Evolutionary conservation across 2,113 vertebrate species (phyloP), one percentile per base, ranked within the genome.

Genomic region (Boleophthalmus pectinirostris): DNA sequence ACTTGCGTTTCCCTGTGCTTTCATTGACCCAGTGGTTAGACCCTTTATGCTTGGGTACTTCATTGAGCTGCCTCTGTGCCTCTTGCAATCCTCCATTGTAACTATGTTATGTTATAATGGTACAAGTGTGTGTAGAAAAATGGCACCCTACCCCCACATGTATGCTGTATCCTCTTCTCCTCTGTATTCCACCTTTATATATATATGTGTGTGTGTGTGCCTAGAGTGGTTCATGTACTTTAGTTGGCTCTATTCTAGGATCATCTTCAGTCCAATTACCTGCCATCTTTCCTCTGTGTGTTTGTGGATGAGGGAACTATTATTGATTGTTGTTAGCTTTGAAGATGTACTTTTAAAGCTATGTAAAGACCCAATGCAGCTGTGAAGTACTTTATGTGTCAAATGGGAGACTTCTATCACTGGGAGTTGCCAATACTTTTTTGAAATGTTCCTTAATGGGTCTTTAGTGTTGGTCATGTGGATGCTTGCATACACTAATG

Each of bases 101-200:
- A 85, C 80, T 21, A 29, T 29, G 6, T 49, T 71, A 66, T 78
- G 82, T 83, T 90, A 84, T 75, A 84, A 80, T 77, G 71, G 83
- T 73, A 77, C 65, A 82, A 1, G 18, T 51, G 69, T 60, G 69
- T 72, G 68, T 73, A 82, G 79, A 54, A 71, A 45, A 46, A 78
- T 78, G 72, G 69, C 77, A 68, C 54, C 21, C 46, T 47, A 68
- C 66, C 71, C 66, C 73, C 74, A 38, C 53, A 21, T 69, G 20
- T 56, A 20, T 65, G 15, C 58, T 61, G 24, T 58, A 79, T 80
- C 63, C 29, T 69, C 14, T 58, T 43, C 64, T 51, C 71, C 77
- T 38, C 38, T 2, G 74, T 75, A 68, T 74, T 47, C 18, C 18
- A n/a, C 20, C 3, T 53, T 8, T 35, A 35, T 35, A 35, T 35